Conservation (phyloP, 64 coral and sea anemone genomes). For the Pachyseris speciosa region DNA sequence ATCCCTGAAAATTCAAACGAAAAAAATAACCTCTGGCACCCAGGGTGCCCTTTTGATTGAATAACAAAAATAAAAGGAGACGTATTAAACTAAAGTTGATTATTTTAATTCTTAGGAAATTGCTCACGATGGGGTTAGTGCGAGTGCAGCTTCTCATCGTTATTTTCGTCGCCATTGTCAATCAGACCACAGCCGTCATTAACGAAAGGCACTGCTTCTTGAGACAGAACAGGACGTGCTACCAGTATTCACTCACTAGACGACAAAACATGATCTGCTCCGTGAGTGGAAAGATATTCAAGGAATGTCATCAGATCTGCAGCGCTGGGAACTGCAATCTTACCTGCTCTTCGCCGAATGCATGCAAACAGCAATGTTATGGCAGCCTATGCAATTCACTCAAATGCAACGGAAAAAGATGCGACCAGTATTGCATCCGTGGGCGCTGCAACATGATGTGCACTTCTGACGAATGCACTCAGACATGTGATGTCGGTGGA, state of each 20-base stretch:
- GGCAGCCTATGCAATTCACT: conserved; percentile 64
- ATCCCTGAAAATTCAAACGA: no score
- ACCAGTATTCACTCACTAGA: conserved; percentile 30
- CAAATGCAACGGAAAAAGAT: conserved; percentile 72
- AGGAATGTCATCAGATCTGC: conserved; percentile 69
- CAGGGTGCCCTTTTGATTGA: no score
- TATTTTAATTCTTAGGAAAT: not conserved
- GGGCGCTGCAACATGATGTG: conserved; percentile 81
- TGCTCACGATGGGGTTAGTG: not conserved
- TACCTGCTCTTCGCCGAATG: conserved; percentile 23
- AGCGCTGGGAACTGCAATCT: conserved; percentile 76
- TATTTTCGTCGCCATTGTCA: not conserved
- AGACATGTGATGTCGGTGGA: conserved; percentile 68
- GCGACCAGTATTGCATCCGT: conserved; percentile 71
- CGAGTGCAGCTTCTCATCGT: not conserved
- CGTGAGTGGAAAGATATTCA: conserved; percentile 25
- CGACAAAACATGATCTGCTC: conserved; percentile 18
- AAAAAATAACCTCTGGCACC: no score
- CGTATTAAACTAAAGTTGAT: no score
- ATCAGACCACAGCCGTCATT: not conserved
- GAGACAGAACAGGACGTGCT: conserved; percentile 17
- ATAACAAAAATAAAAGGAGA: not conserved
- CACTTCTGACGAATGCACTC: conserved; percentile 70
- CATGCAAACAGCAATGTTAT: conserved; percentile 79
- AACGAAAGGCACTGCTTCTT: conserved; percentile 1